Base-by-base conservation (phyloP, 2,113 vertebrate species). In the Platysternon megacephalum region DNA sequence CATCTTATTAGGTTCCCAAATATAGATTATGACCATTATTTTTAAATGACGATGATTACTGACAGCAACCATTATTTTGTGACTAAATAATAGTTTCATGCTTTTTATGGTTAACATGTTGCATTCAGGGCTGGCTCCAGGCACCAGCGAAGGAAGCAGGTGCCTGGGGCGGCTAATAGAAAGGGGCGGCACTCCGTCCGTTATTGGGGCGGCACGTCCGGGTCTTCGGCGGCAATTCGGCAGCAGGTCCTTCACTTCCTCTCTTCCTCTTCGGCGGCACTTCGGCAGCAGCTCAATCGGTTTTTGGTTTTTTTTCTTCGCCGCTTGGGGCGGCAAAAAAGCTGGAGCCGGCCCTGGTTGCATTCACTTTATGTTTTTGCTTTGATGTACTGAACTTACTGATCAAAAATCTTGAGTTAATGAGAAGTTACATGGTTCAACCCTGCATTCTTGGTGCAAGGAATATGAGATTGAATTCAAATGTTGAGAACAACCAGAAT, bases 81-180 rank as follows among this genome's bases (percentile, higher is more conserved):
- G 80, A 94, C 49, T 86, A 95, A 93, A n/a, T 95, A 52, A 49
- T 58, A 61, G 19, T 7, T 86, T n/a, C 10, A 56, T 87, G 86
- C n/a, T 88, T 95, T 51, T 21, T 87, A 53, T 88, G 93, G 89
- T 35, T 65, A 93, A 56, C 26, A 51, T 1, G 1, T 58, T 79
- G 80, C 22, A 84, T 4, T n/a, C n/a, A 46, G 49, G 49, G 49
- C 49, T 2, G 49, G 49, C 13, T 49, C 49, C 49, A 49, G 14
- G 14, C 49, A 49, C 49, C 49, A 49, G 49, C 49, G 14, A 49
- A 49, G 49, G 49, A 49, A 49, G 49, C 49, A 49, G 49, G 49
- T 49, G 49, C 49, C 49, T 49, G 49, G 49, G 49, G 49, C 2
- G 49, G 49, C 49, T 13, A 49, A 49, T 49, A 49, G 14, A 49